Base-by-base conservation (phyloP, 2,797 vertebrate genomes). In the Ceyx erithaca region DNA sequence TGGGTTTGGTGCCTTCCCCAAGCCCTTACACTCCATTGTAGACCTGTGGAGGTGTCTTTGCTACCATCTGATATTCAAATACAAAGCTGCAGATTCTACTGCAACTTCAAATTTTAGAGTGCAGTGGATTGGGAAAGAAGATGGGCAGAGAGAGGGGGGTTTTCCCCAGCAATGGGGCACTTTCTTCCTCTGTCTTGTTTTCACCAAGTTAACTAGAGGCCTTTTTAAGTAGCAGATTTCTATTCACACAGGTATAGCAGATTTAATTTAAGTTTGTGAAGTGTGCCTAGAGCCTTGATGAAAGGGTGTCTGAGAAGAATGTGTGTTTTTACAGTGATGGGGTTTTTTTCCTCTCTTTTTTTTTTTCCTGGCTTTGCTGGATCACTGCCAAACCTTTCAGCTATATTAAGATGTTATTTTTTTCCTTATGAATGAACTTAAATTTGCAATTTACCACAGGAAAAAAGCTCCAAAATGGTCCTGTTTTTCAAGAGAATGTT, bases 11-110 rank as follows among this genome's bases (percentile, higher is more conserved):
- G 45, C 40, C 28, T 35, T 11, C 21, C 14, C 33, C 15, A 30
- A 33, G 31, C 19, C 3, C 19, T 68, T 0, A 0, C 21, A 11
- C 16, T 31, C n/a, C 1, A 0, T 10, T 18, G 25, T 26, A 52
- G 57, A 30, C 46, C 45, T 55, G 25, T 23, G 25, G 16, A 55
- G 35, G 6, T 0, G 1, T n/a, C 30, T 89, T 33, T 66, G 4
- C 66, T 90, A 78, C 31, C 41, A 10, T 35, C 35, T 45, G 20
- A 71, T 48, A 7, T 17, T 54, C 25, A 13, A 0, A 4, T n/a
- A 46, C 64, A 77, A 75, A 52, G 21, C 70, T 62, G 46, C 59
- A 85, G 21, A 14, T 46, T 51, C 16, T 66, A 21, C 43, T 59
- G 55, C 13, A 54, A 31, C 6, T 1, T 0, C 5, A 52, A 51